Evolutionary conservation across 1,140 invertebrate genomes (phyloP), one percentile per base, ranked within the genome.

Genomic region (Reticulitermes speratus): DNA sequence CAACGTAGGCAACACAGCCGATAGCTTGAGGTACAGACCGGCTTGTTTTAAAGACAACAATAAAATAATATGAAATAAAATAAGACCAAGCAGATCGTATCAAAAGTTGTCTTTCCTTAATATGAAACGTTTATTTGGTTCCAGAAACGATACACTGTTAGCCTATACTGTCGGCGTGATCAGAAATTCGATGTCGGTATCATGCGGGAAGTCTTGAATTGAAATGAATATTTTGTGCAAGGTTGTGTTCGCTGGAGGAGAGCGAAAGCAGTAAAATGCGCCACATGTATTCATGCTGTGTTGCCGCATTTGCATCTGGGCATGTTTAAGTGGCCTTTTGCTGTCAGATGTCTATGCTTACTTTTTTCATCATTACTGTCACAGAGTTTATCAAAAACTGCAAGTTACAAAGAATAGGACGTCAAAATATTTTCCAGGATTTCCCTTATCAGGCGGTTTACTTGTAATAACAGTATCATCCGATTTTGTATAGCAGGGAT

Each of bases 141-240:
- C 25, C 65, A 75, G 25, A 75, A 75, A 75, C 65, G 25, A n/a
- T 30, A 75, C n/a, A 75, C 7, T 25, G 65, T 75, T 12, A 75
- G 65, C 25, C 30, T 75, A 75, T 75, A 25, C n/a, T 75, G 65
- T 30, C 65, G n/a, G 65, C 65, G 5, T 75, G 65, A 75, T 30
- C n/a, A 30, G 65, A 75, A 75, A 75, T 75, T 30, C 65, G n/a
- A 75, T 30, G 65, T n/a, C 65, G n/a, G 14, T 75, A 75, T n/a
- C n/a, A 30, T 75, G 65, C 65, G 65, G n/a, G 65, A 30, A 75
- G 65, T 75, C 65, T 75, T 75, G 65, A n/a, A 75, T 75, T 11
- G 65, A 75, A 38, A 75, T 75, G 65, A 30, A 75, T 75, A 75
- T 75, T 75, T 75, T 75, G 65, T 75, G n/a, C 65, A 75, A 75